Percentiles rank a stretch among this genome's conserved stretches.
Evolutionary conservation across 2,113 vertebrate genomes (phyloP).

Genomic region (Mustela nigripes): DNA sequence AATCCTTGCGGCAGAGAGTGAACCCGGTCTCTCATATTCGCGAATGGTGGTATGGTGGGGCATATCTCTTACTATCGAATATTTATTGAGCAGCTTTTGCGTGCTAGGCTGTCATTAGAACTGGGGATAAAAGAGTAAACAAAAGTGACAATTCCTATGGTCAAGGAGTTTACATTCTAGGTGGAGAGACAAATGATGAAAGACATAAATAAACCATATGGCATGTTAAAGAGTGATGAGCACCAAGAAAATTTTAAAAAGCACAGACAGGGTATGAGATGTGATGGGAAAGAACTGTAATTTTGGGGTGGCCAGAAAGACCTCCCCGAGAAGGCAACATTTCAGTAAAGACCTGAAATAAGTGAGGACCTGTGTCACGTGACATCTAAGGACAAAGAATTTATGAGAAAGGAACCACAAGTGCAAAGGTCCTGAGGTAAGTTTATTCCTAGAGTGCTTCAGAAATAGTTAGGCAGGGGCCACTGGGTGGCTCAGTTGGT

Average conservation of each 20-base stretch:
- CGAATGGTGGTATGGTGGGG: neutral
- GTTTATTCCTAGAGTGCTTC: neutral
- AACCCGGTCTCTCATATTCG: neutral
- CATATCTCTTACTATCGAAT: neutral
- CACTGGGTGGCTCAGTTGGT: too few species aligned
- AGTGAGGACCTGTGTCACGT: neutral
- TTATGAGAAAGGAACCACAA: neutral
- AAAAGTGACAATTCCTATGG: neutral
- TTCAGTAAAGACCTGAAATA: neutral
- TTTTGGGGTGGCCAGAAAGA: neutral
- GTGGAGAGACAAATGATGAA: neutral
- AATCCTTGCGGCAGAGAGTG: neutral
- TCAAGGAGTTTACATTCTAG: neutral
- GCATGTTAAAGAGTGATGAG: neutral
- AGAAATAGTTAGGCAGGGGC: neutral
- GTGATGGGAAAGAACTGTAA: accelerated
- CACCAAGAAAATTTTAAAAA: neutral
- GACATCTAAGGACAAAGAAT: neutral
- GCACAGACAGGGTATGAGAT: neutral
- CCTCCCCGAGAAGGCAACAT: neutral
- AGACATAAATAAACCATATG: neutral
- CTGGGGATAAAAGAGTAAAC: neutral
- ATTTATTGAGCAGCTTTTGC: neutral
- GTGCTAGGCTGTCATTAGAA: neutral
- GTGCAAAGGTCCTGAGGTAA: neutral